phyloP scores from a whole-genome alignment of 2,888 invertebrate species.

The Eulithis prunata region DNA sequence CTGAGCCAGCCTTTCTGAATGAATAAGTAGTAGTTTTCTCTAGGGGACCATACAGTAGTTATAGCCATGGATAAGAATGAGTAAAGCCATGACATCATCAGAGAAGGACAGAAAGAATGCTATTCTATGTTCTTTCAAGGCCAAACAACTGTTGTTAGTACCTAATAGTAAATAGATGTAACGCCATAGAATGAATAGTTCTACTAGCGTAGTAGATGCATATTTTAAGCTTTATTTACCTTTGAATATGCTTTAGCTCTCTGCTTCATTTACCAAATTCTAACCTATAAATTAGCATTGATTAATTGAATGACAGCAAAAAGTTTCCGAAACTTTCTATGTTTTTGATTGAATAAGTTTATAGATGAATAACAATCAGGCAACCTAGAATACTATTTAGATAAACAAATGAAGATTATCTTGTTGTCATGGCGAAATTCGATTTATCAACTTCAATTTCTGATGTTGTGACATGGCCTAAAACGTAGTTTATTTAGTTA shows the following conservation, averaged over 20 bases:
- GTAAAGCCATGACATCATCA: slow-evolving; percentile 56
- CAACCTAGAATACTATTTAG: slow-evolving; percentile 33
- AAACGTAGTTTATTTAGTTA: slow-evolving; percentile 41
- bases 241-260: slow-evolving; percentile 65
- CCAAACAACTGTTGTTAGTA: slow-evolving; percentile 38
- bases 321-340: slow-evolving; percentile 3
- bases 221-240: slow-evolving; percentile 53
- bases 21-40: slow-evolving; percentile 12
- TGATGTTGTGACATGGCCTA: slow-evolving; percentile 34
- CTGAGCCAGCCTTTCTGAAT: slow-evolving; percentile 8
- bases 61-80: slow-evolving; percentile 26
- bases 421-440: slow-evolving; percentile 62
- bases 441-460: slow-evolving; percentile 46
- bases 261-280: slow-evolving; percentile 65
- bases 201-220: slow-evolving; percentile 20
- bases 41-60: background rate
- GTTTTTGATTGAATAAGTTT: background rate
- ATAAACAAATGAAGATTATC: slow-evolving; percentile 52
- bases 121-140: slow-evolving; percentile 52
- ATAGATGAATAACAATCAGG: slow-evolving; percentile 29
- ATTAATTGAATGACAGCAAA: slow-evolving; percentile 10
- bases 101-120: slow-evolving; percentile 48
- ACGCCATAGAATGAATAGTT: slow-evolving; percentile 35
- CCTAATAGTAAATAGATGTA: slow-evolving; percentile 13
- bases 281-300: slow-evolving; percentile 57